Percentiles rank a stretch among this genome's conserved stretches.
Evolutionary conservation across 2,888 invertebrate species (phyloP).

Genomic region (Lepeophtheirus nordmannii): DNA sequence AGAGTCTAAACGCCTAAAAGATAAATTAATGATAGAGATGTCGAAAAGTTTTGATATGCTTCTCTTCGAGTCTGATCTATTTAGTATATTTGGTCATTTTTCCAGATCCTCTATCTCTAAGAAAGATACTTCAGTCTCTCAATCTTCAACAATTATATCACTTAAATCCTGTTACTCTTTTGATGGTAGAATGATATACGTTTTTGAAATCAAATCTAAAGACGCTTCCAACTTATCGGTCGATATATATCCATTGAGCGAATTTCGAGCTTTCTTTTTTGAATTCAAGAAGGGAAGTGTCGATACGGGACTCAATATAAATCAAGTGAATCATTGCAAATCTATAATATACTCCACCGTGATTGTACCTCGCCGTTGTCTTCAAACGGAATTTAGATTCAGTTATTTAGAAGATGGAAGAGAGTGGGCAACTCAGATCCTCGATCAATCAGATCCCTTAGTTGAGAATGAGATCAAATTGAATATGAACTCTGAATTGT

Average conservation of each 20-base stretch:
- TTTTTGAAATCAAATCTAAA: neutral
- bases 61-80: neutral
- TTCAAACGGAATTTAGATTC: neutral
- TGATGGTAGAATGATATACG: neutral
- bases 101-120: too few species aligned
- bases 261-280: neutral
- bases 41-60: neutral
- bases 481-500: neutral
- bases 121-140: too few species aligned
- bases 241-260: neutral
- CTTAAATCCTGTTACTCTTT: too few species aligned
- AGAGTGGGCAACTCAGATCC: neutral
- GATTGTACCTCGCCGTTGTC: neutral
- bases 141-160: too few species aligned
- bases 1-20: neutral
- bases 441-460: neutral
- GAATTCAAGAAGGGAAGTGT: neutral
- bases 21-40: neutral
- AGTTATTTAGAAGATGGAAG: neutral
- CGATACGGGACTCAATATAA: neutral
- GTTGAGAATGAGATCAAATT: neutral
- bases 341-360: neutral
- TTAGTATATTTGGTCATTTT: slow-evolving; percentile 4
- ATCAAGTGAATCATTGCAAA: neutral
- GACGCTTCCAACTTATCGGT: neutral